phyloP scores from a whole-genome alignment of 2,888 invertebrate genomes.

The Smittia aterrima region DNA sequence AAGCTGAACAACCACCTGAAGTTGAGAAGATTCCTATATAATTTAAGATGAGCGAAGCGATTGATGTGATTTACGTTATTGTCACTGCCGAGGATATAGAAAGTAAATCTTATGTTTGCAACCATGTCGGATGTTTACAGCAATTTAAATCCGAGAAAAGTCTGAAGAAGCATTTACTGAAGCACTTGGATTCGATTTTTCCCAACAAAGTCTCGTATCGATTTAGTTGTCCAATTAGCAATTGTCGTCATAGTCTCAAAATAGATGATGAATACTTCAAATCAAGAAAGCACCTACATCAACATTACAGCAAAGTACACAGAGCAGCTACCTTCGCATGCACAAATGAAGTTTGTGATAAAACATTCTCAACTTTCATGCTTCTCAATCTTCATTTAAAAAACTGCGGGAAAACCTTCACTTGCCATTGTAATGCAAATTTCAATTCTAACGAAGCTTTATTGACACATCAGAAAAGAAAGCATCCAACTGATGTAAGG shows the following conservation, averaged over 20 bases:
- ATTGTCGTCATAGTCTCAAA: neutral
- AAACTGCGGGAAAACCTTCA: slow-evolving; percentile 48
- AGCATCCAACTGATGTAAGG: slow-evolving; percentile 47
- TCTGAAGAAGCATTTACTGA: slow-evolving; percentile 16
- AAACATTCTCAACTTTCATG: slow-evolving; percentile 26
- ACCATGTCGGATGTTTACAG: neutral
- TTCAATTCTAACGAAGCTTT: slow-evolving; percentile 52
- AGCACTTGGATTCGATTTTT: neutral
- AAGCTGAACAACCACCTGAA: too few relatives aligned
- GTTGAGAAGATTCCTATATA: too few relatives aligned
- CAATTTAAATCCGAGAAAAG: slow-evolving; percentile 20
- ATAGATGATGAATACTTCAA: slow-evolving; percentile 6
- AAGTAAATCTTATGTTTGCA: slow-evolving; percentile 19
- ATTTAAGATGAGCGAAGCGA: neutral
- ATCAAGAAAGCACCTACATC: slow-evolving; percentile 18
- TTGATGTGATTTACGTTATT: neutral
- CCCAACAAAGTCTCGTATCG: neutral
- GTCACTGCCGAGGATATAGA: slow-evolving; percentile 23
- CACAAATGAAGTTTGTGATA: neutral
- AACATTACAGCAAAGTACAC: slow-evolving; percentile 37
- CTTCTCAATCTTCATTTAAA: slow-evolving; percentile 33
- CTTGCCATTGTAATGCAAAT: slow-evolving; percentile 50
- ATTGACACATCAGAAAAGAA: slow-evolving; percentile 52
- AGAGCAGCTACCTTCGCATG: slow-evolving; percentile 6
- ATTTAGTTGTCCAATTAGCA: slow-evolving; percentile 18